A percentile compares a stretch with the other conserved stretches of the same genome.
These are phyloP conservation scores for Mallotus villosus DNA, from an alignment of 2,797 vertebrate genomes.

Conservation along the genomic window DNA sequence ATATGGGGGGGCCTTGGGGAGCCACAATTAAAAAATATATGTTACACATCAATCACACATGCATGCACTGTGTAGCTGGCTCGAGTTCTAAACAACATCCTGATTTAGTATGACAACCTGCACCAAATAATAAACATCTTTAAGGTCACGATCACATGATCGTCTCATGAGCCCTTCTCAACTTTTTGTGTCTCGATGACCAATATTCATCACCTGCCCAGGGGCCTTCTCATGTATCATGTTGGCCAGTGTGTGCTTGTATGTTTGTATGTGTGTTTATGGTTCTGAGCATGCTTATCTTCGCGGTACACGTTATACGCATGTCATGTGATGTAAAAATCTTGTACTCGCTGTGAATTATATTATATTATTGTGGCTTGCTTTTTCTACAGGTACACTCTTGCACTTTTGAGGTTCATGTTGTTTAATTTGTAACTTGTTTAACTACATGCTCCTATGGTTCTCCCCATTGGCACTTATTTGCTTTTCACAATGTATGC, in stretches of 20 bases:
- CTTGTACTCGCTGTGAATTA: too few species aligned
- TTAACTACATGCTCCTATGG: too few species aligned
- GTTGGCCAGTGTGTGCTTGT: not conserved
- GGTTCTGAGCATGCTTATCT: not conserved
- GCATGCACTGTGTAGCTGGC: not conserved
- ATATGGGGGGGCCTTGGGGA: not conserved
- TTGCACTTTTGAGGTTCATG: too few species aligned
- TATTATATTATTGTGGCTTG: too few species aligned
- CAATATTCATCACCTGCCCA: slow-evolving; percentile 26
- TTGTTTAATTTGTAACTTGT: too few species aligned
- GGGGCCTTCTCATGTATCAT: slow-evolving; percentile 7
- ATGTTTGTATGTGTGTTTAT: not conserved
- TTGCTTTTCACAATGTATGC: too few species aligned
- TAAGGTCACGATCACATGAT: slow-evolving; percentile 37
- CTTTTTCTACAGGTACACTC: too few species aligned
- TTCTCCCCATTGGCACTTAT: too few species aligned
- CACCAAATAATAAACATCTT: not conserved
- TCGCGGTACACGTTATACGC: not conserved
- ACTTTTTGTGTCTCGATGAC: slow-evolving; percentile 13
- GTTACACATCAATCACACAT: not conserved
- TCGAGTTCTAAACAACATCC: slow-evolving; percentile 2
- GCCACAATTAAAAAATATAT: not conserved
- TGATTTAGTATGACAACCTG: slow-evolving; percentile 14
- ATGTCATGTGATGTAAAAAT: not conserved
- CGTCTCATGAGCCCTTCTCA: slow-evolving; percentile 26